A percentile compares a stretch with the other conserved stretches of the same genome.
These are phyloP conservation scores for Potamarius usumacintae DNA, from an alignment of 2,113 vertebrate species.

Conservation along the genomic window DNA sequence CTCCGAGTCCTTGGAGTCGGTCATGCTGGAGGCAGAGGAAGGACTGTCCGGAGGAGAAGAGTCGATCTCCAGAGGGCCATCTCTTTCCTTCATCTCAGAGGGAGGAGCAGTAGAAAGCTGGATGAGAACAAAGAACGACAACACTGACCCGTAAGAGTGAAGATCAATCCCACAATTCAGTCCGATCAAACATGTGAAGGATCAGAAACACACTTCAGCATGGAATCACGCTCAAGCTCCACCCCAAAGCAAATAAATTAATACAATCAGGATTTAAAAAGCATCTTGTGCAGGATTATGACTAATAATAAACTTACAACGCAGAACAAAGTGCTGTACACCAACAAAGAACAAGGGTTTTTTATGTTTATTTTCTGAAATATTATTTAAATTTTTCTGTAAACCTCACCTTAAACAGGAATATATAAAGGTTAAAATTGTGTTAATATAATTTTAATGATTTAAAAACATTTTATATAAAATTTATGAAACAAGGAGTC, in stretches of 20 bases:
- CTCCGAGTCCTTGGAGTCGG: constrained; percentile 68
- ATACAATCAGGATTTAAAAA: neutral
- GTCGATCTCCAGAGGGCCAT: constrained; percentile 87
- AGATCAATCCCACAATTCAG: neutral
- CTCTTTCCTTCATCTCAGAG: constrained; percentile 85
- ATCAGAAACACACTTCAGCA: neutral
- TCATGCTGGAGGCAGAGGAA: constrained; percentile 76
- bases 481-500: too few species aligned
- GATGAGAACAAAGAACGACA: neutral
- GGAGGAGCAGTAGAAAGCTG: constrained; percentile 71
- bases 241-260: neutral
- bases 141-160: neutral
- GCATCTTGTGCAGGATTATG: too few species aligned
- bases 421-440: too few species aligned
- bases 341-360: too few species aligned
- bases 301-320: too few species aligned
- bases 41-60: constrained; percentile 89
- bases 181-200: neutral
- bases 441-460: too few species aligned
- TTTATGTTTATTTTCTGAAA: too few species aligned
- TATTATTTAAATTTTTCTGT: too few species aligned
- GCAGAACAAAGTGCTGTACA: too few species aligned
- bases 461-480: too few species aligned
- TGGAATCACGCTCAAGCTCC: neutral
- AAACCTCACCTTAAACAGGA: too few species aligned